Conservation (phyloP, 1,140 invertebrate species). For the Andricus grossulariae region DNA sequence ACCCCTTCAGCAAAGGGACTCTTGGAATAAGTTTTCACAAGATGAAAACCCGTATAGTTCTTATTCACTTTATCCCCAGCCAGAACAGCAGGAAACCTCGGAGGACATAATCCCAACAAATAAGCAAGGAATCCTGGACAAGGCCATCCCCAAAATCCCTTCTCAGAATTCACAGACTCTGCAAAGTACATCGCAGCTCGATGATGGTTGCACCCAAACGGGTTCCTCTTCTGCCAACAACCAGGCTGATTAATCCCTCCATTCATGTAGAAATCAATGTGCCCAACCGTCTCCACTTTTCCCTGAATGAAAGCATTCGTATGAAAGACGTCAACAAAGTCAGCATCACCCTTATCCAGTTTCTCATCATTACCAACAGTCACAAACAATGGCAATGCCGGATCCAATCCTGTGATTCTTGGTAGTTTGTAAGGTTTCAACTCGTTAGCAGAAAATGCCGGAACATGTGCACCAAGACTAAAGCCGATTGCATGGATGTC, state of each 20-base stretch:
- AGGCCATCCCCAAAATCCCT: conserved; percentile 84
- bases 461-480: conserved; percentile 82
- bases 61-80: conserved; percentile 66
- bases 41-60: conserved; percentile 57
- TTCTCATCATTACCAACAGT: conserved; percentile 77
- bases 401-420: conserved; percentile 82
- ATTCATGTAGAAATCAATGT: conserved; percentile 86
- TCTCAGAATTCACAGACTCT: conserved; percentile 82
- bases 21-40: conserved; percentile 63
- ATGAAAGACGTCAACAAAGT: conserved; percentile 86
- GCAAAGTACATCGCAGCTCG: conserved; percentile 83
- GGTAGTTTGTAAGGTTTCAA: conserved; percentile 76
- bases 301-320: conserved; percentile 84
- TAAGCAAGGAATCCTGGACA: conserved; percentile 81
- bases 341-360: conserved; percentile 82
- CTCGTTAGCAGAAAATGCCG: conserved; percentile 77
- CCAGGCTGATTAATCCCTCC: conserved; percentile 83
- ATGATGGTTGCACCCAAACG: conserved; percentile 80
- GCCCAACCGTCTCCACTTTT: conserved; percentile 79
- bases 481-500: conserved; percentile 83
- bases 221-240: conserved; percentile 74
- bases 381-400: conserved; percentile 81
- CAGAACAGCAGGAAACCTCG: conserved; percentile 63
- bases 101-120: conserved; percentile 78
- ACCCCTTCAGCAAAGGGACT: conserved; percentile 67